phyloP scores from a whole-genome alignment of 2,888 invertebrate genomes.

The Noctuana brunneofusca region DNA sequence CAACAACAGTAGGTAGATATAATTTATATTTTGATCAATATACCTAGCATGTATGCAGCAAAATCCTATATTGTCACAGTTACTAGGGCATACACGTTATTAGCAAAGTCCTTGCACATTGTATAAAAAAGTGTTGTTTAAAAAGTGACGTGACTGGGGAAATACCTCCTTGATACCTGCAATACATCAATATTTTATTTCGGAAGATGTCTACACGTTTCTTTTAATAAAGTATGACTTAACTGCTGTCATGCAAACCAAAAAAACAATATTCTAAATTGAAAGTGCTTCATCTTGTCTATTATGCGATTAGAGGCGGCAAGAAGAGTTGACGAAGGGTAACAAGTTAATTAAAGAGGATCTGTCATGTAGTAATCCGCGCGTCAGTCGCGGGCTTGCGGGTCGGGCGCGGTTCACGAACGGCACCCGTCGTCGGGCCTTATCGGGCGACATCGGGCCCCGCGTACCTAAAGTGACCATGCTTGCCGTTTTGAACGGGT shows the following conservation, averaged over 20 bases:
- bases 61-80: too few species aligned
- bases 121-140: too few species aligned
- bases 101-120: too few species aligned
- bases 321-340: slow-evolving; percentile 40
- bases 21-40: not conserved
- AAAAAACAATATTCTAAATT: slow-evolving; percentile 7
- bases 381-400: slow-evolving; percentile 24
- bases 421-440: not conserved
- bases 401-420: slow-evolving; percentile 2
- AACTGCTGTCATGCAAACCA: slow-evolving; percentile 2
- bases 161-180: too few species aligned
- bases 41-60: not conserved
- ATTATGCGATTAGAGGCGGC: slow-evolving; percentile 11
- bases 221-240: not conserved
- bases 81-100: too few species aligned
- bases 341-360: slow-evolving; percentile 67
- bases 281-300: slow-evolving; percentile 14
- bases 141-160: too few species aligned
- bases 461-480: too few species aligned
- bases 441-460: not conserved
- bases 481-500: too few species aligned
- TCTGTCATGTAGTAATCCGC: slow-evolving; percentile 52
- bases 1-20: not conserved
- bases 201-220: too few species aligned
- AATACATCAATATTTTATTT: too few species aligned